Base-by-base conservation (phyloP, 1,140 invertebrate genomes). In the Drosophila persimilis region DNA sequence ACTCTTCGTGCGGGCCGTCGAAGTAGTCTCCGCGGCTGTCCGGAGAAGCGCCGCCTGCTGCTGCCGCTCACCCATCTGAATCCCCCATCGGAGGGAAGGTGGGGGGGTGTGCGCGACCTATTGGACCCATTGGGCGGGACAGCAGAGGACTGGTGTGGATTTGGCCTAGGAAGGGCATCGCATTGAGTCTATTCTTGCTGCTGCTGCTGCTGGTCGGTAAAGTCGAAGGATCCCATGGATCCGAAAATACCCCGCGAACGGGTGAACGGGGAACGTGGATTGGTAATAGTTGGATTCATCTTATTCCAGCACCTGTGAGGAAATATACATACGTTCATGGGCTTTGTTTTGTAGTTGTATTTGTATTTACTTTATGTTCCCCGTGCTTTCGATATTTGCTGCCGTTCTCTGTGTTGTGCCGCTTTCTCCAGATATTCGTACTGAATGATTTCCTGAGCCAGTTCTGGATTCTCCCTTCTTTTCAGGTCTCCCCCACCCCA, bases 181-280 rank as follows among this genome's bases (percentile, higher is more conserved):
- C 58, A 43, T 67, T 88, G 7, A 80, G 60, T 0, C 57, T 61
- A 13, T 39, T 4, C 5, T 81, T 74, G 20, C 20, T 63, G 56
- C 45, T 85, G 73, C 17, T 67, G 64, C 45, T 85, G 73, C 17
- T 67, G 64, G 15, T 58, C 35, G 51, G 77, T 80, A 6, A 86
- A 63, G 17, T 75, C 60, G 7, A 67, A 74, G 26, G 35, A 41
- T 7, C 41, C 51, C 9, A 39, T 3, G n/a, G 60, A 58, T 3
- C 72, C 72, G 7, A 74, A 74, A 17, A 35, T 58, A 20, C 72
- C 44, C 9, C 26, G 35, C 11, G 61, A 47, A 2, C 46, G 60
- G 15, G 77, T 75, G 41, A 75, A 86, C 2, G 81, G 73, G 7
- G 64, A 86, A 22, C 77, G 81, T 41, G 70, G 81, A 8, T 86